phyloP scores from a whole-genome alignment of 2,113 vertebrate genomes.

The Scomber colias region DNA sequence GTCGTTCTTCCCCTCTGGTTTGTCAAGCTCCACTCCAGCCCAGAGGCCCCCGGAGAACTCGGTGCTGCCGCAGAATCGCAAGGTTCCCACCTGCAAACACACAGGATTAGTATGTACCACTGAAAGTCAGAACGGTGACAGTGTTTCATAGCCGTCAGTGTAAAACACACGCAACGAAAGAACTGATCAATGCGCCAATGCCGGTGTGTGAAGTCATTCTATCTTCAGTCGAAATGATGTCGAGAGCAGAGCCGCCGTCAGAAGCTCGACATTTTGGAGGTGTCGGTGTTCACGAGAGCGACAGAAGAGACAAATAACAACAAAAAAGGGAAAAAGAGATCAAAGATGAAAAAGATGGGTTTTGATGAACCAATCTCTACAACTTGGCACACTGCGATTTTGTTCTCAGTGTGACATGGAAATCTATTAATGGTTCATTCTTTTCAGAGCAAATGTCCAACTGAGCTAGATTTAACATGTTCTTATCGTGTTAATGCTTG shows the following conservation, averaged over 20 bases:
- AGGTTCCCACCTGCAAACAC: conserved; percentile 87
- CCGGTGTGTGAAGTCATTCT: conserved; percentile 30
- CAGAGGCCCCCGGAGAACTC: conserved; percentile 96
- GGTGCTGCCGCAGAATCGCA: conserved; percentile 93
- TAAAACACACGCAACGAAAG: not conserved
- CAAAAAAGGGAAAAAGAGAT: conserved; percentile 51
- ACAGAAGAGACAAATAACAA: conserved; percentile 33
- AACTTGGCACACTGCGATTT: not conserved
- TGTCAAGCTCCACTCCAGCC: conserved; percentile 96
- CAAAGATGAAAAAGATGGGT: conserved; percentile 57
- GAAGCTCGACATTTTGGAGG: conserved; percentile 37
- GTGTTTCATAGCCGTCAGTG: too few species aligned
- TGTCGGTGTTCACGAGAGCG: conserved; percentile 33
- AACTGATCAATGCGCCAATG: not conserved
- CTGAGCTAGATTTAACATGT: conserved; percentile 6
- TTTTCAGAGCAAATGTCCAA: conserved; percentile 15
- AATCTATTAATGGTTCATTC: conserved; percentile 63
- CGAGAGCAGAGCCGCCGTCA: conserved; percentile 5
- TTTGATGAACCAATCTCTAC: conserved; percentile 69
- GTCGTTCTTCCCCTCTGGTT: conserved; percentile 95
- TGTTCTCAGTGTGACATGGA: conserved; percentile 20
- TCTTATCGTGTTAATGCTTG: not conserved
- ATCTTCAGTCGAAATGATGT: conserved; percentile 21
- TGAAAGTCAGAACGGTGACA: not conserved
- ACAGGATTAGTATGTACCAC: too few species aligned